These are phyloP conservation scores for Noctuana brunneofusca DNA, from an alignment of 2,888 invertebrate species.

Conservation along the genomic window DNA sequence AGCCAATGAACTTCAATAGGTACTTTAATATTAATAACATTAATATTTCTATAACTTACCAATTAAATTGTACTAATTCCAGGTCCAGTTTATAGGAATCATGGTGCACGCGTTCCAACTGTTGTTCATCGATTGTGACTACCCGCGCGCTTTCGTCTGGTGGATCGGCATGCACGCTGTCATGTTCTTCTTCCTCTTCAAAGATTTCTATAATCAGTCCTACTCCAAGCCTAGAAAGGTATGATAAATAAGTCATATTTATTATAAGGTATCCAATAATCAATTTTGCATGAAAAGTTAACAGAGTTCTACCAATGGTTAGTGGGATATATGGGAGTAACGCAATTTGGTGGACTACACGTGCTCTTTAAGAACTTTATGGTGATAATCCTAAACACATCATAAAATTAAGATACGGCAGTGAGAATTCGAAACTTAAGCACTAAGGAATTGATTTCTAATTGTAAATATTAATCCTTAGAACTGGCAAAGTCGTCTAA, in stretches of 20 bases:
- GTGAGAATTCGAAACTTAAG: background rate
- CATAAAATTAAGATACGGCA: background rate
- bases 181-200: slow-evolving; percentile 97
- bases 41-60: too few relatives aligned
- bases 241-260: too few relatives aligned
- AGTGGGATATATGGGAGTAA: too few relatives aligned
- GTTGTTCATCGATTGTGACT: slow-evolving; percentile 94
- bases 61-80: slow-evolving; percentile 45
- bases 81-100: slow-evolving; percentile 95
- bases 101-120: slow-evolving; percentile 97
- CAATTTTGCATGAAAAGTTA: background rate
- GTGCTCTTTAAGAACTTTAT: too few relatives aligned
- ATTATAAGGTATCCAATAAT: too few relatives aligned
- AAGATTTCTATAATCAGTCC: slow-evolving; percentile 94
- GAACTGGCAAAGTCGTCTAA: background rate
- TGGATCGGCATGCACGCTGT: slow-evolving; percentile 98
- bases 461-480: background rate
- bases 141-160: slow-evolving; percentile 95
- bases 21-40: too few relatives aligned
- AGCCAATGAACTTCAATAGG: too few relatives aligned
- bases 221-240: slow-evolving; percentile 76
- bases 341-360: too few relatives aligned
- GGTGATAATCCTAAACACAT: too few relatives aligned
- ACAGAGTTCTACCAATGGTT: too few relatives aligned
- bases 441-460: background rate